These are phyloP conservation scores for Entelurus aequoreus DNA, from an alignment of 2,113 vertebrate genomes.

Conservation along the genomic window DNA sequence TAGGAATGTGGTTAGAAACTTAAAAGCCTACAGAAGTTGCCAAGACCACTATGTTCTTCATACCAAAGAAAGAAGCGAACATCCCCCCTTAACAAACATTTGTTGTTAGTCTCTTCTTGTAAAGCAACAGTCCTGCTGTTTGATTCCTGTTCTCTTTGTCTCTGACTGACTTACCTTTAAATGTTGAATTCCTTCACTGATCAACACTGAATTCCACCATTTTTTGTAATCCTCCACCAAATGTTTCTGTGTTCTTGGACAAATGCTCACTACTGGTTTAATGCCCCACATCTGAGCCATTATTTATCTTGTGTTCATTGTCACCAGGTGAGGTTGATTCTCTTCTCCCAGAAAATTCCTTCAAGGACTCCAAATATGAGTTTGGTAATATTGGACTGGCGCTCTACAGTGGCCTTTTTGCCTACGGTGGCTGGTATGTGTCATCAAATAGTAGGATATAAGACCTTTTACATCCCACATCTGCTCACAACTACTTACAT, in stretches of 20 bases:
- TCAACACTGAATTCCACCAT: conserved; percentile 11
- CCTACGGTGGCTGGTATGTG: conserved; percentile 94
- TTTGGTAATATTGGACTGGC: conserved; percentile 91
- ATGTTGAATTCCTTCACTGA: conserved; percentile 10
- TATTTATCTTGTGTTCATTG: conserved; percentile 13
- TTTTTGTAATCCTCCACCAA: not conserved
- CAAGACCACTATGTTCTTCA: conserved; percentile 7
- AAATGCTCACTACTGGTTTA: conserved; percentile 4
- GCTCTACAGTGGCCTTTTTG: conserved; percentile 93
- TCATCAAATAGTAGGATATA: not conserved
- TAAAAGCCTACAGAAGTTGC: conserved; percentile 5
- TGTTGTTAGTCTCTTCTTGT: not conserved
- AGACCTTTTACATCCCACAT: not conserved
- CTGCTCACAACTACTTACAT: not conserved
- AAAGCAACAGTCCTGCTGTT: not conserved
- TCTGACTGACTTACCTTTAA: not conserved
- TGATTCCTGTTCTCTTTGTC: not conserved
- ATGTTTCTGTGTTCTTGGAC: too few species aligned
- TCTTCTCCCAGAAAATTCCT: conserved; percentile 78
- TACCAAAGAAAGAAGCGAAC: not conserved
- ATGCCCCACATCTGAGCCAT: not conserved
- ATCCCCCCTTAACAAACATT: not conserved
- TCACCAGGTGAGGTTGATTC: conserved; percentile 69
- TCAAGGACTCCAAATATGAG: conserved; percentile 75
- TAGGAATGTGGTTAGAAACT: conserved; percentile 42